A percentile compares a stretch with the other conserved stretches of the same genome.
phyloP scores from a whole-genome alignment of 2,797 vertebrate genomes.

The Coreius guichenoti region DNA sequence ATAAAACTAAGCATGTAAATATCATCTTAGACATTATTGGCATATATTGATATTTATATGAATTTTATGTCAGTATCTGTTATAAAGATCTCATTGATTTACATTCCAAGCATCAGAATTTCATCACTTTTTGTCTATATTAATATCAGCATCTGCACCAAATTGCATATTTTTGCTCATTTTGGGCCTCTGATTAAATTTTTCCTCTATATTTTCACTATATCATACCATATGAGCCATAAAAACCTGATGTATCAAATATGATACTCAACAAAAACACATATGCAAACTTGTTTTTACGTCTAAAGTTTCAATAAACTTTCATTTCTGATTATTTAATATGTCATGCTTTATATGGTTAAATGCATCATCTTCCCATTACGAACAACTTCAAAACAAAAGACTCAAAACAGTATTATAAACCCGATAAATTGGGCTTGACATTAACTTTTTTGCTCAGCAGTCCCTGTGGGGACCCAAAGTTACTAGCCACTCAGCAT shows the following conservation, averaged over 20 bases:
- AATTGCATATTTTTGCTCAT: not conserved
- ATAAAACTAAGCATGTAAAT: not conserved
- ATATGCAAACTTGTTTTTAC: too few relatives aligned
- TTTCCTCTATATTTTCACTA: too few relatives aligned
- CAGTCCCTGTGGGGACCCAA: too few relatives aligned
- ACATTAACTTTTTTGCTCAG: too few relatives aligned
- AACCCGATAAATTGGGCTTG: not conserved
- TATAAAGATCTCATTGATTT: not conserved
- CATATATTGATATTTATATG: not conserved
- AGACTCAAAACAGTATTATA: not conserved
- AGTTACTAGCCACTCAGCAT: too few relatives aligned
- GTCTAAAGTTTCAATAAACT: too few relatives aligned
- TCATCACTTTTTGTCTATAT: not conserved
- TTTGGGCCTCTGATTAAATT: too few relatives aligned
- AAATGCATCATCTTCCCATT: not conserved
- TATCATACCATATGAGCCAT: not conserved
- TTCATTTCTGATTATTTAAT: too few relatives aligned
- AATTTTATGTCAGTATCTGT: not conserved
- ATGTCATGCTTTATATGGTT: not conserved
- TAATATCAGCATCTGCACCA: not conserved
- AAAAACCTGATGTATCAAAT: not conserved
- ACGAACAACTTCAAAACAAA: not conserved
- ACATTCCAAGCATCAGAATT: not conserved
- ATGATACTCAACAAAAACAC: not conserved
- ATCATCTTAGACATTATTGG: not conserved